Percentiles rank a stretch among this genome's conserved stretches.
These are phyloP conservation scores for Picathartes gymnocephalus DNA, from an alignment of 2,113 vertebrate genomes.

Conservation along the genomic window DNA sequence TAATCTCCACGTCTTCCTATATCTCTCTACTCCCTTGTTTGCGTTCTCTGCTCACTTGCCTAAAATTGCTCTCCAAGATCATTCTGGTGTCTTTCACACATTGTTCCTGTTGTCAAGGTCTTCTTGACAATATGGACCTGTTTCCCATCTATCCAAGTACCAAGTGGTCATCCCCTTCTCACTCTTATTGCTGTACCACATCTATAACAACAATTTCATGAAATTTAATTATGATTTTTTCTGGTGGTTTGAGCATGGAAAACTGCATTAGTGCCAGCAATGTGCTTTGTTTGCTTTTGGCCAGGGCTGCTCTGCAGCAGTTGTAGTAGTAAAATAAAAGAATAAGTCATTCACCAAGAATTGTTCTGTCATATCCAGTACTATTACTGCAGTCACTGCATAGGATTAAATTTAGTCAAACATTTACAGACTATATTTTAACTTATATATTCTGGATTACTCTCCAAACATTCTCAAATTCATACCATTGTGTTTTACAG, in stretches of 20 bases:
- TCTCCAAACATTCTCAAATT: not conserved
- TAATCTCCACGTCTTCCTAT: constrained; percentile 24
- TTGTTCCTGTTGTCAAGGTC: not conserved
- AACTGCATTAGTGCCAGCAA: not conserved
- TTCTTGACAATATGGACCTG: not conserved
- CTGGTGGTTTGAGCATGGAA: constrained; percentile 5
- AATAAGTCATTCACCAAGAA: not conserved
- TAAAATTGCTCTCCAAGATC: not conserved
- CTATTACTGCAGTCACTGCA: not conserved
- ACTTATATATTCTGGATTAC: not conserved
- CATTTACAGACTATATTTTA: not conserved
- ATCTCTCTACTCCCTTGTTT: not conserved
- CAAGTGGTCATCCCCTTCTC: not conserved
- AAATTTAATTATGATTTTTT: not conserved
- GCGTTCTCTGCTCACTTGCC: not conserved
- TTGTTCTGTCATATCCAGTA: not conserved
- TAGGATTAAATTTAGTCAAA: not conserved
- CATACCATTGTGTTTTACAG: not conserved
- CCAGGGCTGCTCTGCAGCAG: not conserved
- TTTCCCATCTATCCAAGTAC: not conserved
- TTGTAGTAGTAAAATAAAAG: not conserved
- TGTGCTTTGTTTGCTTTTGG: not conserved
- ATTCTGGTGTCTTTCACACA: not conserved
- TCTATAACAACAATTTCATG: not conserved
- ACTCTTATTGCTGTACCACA: not conserved